A percentile compares a stretch with the other conserved stretches of the same genome.
These are phyloP conservation scores for Oryzias sinensis DNA, from an alignment of 2,797 vertebrate genomes.

Conservation along the genomic window DNA sequence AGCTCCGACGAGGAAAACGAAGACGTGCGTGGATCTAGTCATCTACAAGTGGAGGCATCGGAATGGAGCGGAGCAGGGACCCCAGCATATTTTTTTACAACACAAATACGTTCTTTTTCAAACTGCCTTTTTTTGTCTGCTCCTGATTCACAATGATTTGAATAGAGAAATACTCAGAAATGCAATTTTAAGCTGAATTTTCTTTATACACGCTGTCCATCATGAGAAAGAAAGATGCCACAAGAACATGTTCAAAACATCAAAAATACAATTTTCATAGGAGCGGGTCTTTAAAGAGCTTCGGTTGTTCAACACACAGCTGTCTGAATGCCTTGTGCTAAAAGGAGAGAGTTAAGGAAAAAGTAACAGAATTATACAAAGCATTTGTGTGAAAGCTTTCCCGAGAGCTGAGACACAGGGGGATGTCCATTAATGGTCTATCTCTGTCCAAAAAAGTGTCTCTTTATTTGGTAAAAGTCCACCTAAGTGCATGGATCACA, in stretches of 20 bases:
- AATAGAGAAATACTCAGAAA: too few relatives aligned
- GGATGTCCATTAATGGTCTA: conserved; percentile 45
- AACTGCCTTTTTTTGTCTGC: too few relatives aligned
- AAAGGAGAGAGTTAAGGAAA: conserved; percentile 40
- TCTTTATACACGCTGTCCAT: neutral
- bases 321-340: conserved; percentile 20
- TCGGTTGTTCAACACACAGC: conserved; percentile 20
- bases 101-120: too few relatives aligned
- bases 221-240: neutral
- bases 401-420: conserved; percentile 23
- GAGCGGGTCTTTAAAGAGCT: conserved; percentile 10
- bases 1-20: too few relatives aligned
- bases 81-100: too few relatives aligned
- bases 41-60: too few relatives aligned
- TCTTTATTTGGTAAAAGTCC: conserved; percentile 32
- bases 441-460: conserved; percentile 17
- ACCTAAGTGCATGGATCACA: conserved; percentile 12
- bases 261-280: neutral
- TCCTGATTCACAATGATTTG: too few relatives aligned
- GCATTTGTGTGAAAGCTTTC: conserved; percentile 41
- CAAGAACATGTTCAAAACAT: conserved; percentile 2
- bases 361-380: conserved; percentile 31
- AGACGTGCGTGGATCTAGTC: too few relatives aligned
- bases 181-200: too few relatives aligned
- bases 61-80: too few relatives aligned